These are phyloP conservation scores for Microcebus murinus DNA, from an alignment of 2,113 vertebrate genomes.

Conservation along the genomic window DNA sequence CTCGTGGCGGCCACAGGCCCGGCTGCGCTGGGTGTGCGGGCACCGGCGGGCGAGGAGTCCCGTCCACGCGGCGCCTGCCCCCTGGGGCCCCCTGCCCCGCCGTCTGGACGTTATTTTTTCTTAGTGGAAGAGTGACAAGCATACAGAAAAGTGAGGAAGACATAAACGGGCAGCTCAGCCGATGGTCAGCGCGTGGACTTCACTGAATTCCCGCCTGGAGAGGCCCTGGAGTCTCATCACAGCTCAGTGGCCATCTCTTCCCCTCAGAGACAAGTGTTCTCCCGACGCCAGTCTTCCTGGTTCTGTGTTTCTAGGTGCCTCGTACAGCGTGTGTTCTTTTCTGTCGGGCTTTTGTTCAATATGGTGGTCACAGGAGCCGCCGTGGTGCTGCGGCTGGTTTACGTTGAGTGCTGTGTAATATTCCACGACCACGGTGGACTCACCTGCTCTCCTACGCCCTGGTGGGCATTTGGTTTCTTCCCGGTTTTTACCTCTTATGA, in stretches of 20 bases:
- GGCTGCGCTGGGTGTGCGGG: accelerated
- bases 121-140: background rate
- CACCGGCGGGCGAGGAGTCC: accelerated
- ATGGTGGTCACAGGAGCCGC: accelerated
- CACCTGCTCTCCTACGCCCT: accelerated
- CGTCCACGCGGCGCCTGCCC: accelerated
- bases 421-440: accelerated
- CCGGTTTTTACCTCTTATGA: background rate
- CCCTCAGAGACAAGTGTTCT: background rate
- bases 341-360: accelerated
- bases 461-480: too few species aligned
- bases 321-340: background rate
- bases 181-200: too few species aligned
- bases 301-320: background rate
- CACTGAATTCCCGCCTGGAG: background rate
- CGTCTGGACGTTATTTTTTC: background rate
- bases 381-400: accelerated
- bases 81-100: too few species aligned
- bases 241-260: background rate
- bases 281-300: background rate
- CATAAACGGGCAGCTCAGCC: background rate
- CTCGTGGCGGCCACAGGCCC: too few species aligned
- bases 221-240: too few species aligned
- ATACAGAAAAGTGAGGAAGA: background rate
- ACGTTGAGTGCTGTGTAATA: accelerated